phyloP scores from a whole-genome alignment of 2,888 invertebrate genomes.

The Temnothorax ravouxi region DNA sequence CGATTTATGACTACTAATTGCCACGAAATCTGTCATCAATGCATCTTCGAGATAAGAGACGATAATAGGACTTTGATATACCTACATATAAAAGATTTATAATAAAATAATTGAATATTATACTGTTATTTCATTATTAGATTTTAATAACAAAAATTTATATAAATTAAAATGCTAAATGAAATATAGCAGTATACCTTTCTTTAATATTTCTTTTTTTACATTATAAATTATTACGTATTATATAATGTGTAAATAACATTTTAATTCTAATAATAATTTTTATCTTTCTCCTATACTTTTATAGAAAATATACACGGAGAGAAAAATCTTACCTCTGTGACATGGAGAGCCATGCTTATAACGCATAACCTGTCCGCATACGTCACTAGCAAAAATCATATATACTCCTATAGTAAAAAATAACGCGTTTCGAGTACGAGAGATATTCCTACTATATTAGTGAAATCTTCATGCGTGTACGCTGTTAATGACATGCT shows the following conservation, averaged over 20 bases:
- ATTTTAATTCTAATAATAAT: not conserved
- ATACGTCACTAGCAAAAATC: too few species aligned
- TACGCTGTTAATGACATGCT: too few species aligned
- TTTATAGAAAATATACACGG: not conserved
- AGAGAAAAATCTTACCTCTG: too few species aligned
- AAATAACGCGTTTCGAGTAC: too few species aligned
- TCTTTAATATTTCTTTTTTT: not conserved
- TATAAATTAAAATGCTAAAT: not conserved
- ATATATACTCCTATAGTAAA: too few species aligned
- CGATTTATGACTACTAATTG: constrained; percentile 56
- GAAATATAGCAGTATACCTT: not conserved
- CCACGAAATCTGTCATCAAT: not conserved
- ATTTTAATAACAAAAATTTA: not conserved
- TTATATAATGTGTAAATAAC: not conserved
- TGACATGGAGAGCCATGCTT: too few species aligned
- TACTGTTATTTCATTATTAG: not conserved
- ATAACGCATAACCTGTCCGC: too few species aligned
- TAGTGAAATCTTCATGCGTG: too few species aligned
- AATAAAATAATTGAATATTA: constrained; percentile 3
- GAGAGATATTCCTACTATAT: too few species aligned
- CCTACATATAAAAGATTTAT: not conserved
- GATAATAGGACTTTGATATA: not conserved
- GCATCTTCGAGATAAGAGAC: not conserved
- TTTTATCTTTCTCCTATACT: too few species aligned
- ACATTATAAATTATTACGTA: not conserved